Conservation (phyloP, 64 coral and sea anemone species). For the Actinia tenebrosa region DNA sequence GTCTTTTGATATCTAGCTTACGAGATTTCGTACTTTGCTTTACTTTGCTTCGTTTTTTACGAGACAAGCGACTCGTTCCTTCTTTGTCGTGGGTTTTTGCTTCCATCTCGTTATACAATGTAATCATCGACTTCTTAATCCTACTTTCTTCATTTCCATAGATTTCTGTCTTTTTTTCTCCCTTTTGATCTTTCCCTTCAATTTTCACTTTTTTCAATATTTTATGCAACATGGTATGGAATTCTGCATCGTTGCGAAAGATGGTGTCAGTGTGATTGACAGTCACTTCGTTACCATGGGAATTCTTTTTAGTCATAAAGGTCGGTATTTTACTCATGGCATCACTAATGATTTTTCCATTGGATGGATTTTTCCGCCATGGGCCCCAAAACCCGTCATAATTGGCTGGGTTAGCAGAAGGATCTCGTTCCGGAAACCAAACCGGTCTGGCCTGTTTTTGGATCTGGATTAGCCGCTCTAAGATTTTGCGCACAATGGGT, state of each 20-base stretch:
- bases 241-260: background rate
- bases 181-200: background rate
- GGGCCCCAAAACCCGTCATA: constrained; percentile 70
- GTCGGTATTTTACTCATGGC: background rate
- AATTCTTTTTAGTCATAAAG: background rate
- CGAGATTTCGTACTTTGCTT: background rate
- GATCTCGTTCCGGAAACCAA: constrained; percentile 76
- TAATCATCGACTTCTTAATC: background rate
- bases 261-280: background rate
- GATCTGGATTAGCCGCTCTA: constrained; percentile 30
- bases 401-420: constrained; percentile 31
- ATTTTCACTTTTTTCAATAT: background rate
- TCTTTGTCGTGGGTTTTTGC: background rate
- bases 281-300: background rate
- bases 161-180: background rate
- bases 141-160: background rate
- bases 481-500: constrained; percentile 21
- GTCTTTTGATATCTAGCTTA: background rate
- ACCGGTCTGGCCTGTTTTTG: constrained; percentile 60
- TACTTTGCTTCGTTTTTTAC: background rate
- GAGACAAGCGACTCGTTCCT: background rate
- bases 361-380: constrained; percentile 37
- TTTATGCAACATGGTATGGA: background rate
- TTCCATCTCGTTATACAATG: background rate
- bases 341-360: constrained; percentile 5